Evolutionary conservation across 2,888 invertebrate species (phyloP).

Genomic region (Notocelia uddmanniana): DNA sequence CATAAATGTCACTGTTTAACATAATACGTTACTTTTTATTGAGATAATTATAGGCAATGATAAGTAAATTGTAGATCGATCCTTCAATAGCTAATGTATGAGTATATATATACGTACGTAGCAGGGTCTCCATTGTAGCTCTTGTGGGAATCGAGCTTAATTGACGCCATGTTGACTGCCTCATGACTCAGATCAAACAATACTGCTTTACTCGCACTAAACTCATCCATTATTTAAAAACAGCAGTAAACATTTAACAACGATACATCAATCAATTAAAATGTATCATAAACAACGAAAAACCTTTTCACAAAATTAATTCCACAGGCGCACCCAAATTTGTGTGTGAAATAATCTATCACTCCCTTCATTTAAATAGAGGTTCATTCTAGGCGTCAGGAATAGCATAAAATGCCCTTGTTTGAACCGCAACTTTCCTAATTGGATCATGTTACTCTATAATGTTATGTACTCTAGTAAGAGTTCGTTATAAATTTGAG

Average conservation of each 20-base stretch:
- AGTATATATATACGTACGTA: neutral
- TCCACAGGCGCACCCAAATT: neutral
- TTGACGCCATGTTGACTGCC: constrained; percentile 1
- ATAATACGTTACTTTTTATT: too few species aligned
- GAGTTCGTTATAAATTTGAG: neutral
- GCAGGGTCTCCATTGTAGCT: neutral
- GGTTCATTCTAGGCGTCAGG: constrained; percentile 15
- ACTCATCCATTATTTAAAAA: neutral
- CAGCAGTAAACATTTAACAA: neutral
- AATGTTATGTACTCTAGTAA: neutral
- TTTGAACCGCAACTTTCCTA: constrained; percentile 22
- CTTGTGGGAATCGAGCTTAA: neutral
- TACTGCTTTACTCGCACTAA: neutral
- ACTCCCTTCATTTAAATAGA: constrained; percentile 23
- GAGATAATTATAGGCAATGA: neutral
- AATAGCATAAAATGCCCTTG: neutral
- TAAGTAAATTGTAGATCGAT: neutral
- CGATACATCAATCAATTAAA: constrained; percentile 35
- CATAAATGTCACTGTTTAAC: too few species aligned
- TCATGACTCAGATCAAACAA: neutral
- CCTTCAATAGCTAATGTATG: neutral
- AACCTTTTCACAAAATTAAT: constrained; percentile 21
- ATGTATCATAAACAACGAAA: constrained; percentile 1
- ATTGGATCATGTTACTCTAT: constrained; percentile 12
- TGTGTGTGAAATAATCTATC: constrained; percentile 20